Evolutionary conservation across 2,888 invertebrate species (phyloP).

Genomic region (Eupithecia insigniata): DNA sequence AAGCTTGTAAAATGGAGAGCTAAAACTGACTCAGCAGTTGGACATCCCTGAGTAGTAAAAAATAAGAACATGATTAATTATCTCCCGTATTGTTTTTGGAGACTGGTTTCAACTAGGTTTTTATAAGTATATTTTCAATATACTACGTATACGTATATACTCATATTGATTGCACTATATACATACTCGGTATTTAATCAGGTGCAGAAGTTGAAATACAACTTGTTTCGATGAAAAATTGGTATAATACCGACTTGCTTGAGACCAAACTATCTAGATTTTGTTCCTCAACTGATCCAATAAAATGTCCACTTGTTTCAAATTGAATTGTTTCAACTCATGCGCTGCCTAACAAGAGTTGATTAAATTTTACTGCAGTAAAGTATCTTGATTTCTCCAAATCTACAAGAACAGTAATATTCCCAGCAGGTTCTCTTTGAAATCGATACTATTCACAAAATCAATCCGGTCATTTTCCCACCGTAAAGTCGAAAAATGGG

Average conservation of each 20-base stretch:
- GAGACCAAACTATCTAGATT: too few relatives aligned
- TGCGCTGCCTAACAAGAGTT: too few relatives aligned
- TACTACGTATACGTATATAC: too few relatives aligned
- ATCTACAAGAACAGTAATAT: background rate
- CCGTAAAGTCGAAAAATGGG: conserved; percentile 33
- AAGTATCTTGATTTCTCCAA: background rate
- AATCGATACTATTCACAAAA: conserved; percentile 14
- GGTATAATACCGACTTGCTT: too few relatives aligned
- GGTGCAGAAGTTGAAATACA: background rate
- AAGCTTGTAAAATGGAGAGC: background rate
- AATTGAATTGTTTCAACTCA: too few relatives aligned
- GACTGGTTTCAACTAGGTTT: too few relatives aligned
- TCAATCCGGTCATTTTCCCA: conserved; percentile 25
- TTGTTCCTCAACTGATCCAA: background rate
- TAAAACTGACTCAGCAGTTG: background rate
- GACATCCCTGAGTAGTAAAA: background rate
- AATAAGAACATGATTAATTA: too few relatives aligned
- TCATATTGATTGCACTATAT: background rate
- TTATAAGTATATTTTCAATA: too few relatives aligned
- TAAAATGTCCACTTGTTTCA: too few relatives aligned
- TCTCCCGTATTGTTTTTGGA: too few relatives aligned
- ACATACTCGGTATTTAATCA: background rate
- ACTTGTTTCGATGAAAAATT: background rate
- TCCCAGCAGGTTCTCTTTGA: conserved; percentile 9
- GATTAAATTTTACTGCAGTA: too few relatives aligned